A percentile compares a stretch with the other conserved stretches of the same genome.
Evolutionary conservation across 2,888 invertebrate genomes (phyloP).

Genomic region (Dermolepida albohirtum): DNA sequence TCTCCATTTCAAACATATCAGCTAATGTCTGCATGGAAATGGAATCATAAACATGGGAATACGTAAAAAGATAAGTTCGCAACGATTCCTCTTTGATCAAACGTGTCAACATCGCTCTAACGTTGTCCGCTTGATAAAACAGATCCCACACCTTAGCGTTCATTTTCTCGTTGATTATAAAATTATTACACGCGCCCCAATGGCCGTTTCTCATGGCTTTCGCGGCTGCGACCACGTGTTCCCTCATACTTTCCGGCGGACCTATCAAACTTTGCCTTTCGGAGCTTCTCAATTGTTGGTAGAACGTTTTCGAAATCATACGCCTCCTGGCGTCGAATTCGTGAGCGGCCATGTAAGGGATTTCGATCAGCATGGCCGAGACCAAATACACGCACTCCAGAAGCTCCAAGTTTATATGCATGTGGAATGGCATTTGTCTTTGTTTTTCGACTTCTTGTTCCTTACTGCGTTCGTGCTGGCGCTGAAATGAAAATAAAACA

Average conservation of each 20-base stretch:
- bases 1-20: slow-evolving; percentile 94
- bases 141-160: slow-evolving; percentile 97
- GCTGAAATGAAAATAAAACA: slow-evolving; percentile 61
- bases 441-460: slow-evolving; percentile 99
- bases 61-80: slow-evolving; percentile 97
- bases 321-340: slow-evolving; percentile 96
- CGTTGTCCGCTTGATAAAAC: slow-evolving; percentile 89
- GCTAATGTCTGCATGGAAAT: slow-evolving; percentile 92
- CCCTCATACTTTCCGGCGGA: slow-evolving; percentile 99
- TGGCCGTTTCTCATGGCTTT: slow-evolving; percentile 99
- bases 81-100: slow-evolving; percentile 97
- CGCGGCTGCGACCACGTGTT: slow-evolving; percentile 98
- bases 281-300: slow-evolving; percentile 78
- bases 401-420: slow-evolving; percentile 98
- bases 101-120: slow-evolving; percentile 91
- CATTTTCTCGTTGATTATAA: slow-evolving; percentile 99
- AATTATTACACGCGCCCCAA: slow-evolving; percentile 94
- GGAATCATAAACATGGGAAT: slow-evolving; percentile 97
- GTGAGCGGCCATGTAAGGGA: slow-evolving; percentile 99
- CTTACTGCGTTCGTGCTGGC: slow-evolving; percentile 95
- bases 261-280: slow-evolving; percentile 67
- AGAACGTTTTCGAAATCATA: slow-evolving; percentile 98
- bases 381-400: slow-evolving; percentile 98
- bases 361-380: slow-evolving; percentile 98
- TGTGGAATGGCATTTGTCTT: slow-evolving; percentile 99